Evolutionary conservation across 2,888 invertebrate genomes (phyloP).

Genomic region (Melanophora roralis): DNA sequence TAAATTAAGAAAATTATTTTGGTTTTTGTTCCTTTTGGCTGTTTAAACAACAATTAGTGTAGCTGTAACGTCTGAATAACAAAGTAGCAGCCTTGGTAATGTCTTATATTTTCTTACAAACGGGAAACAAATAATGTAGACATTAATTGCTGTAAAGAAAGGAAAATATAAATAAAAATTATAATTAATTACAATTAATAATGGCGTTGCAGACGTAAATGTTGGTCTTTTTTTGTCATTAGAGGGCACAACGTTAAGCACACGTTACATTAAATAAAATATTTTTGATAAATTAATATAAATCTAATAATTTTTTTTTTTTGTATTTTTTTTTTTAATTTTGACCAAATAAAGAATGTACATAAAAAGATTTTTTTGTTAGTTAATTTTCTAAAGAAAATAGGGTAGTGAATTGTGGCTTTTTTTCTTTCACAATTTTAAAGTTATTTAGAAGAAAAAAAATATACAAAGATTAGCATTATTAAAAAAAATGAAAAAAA

Average conservation of each 20-base stretch:
- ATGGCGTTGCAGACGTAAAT: slow-evolving; percentile 34
- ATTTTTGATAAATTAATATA: slow-evolving; percentile 35
- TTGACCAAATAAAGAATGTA: too few species aligned
- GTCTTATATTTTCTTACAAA: slow-evolving; percentile 29
- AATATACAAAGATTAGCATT: too few species aligned
- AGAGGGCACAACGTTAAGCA: background rate
- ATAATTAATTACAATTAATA: slow-evolving; percentile 61
- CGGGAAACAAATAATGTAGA: slow-evolving; percentile 43
- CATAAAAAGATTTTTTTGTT: too few species aligned
- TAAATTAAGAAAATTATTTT: slow-evolving; percentile 39
- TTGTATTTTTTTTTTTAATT: too few species aligned
- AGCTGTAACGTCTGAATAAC: slow-evolving; percentile 21
- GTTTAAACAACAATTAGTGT: slow-evolving; percentile 43
- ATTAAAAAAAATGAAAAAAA: too few species aligned
- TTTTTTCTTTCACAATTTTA: too few species aligned
- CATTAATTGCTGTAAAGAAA: slow-evolving; percentile 54
- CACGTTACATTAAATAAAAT: background rate
- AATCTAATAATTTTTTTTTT: background rate
- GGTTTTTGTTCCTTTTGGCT: slow-evolving; percentile 36
- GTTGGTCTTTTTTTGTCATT: background rate
- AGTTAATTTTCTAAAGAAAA: too few species aligned
- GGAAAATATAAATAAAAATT: slow-evolving; percentile 35
- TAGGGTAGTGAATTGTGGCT: too few species aligned
- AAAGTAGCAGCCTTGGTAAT: slow-evolving; percentile 51
- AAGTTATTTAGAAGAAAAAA: too few species aligned